phyloP scores from a whole-genome alignment of 2,797 vertebrate species.

The Tinamus major region DNA sequence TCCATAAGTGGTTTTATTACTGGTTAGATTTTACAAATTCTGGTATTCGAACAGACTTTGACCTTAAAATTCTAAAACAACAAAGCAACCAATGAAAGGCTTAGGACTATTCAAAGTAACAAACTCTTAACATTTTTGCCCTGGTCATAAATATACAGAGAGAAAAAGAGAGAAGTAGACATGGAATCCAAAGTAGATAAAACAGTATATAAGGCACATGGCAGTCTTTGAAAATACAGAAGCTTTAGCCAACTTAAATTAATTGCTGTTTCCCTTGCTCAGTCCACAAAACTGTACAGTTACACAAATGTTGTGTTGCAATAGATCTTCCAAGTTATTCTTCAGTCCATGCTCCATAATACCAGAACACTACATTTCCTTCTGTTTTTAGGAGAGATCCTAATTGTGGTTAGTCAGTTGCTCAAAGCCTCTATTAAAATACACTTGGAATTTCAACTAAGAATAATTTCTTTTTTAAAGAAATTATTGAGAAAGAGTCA shows the following conservation, averaged over 20 bases:
- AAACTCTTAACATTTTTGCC: constrained; percentile 84
- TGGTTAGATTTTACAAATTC: constrained; percentile 87
- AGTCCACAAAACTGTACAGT: constrained; percentile 93
- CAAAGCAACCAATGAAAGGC: constrained; percentile 81
- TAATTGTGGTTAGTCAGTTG: constrained; percentile 87
- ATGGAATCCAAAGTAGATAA: constrained; percentile 83
- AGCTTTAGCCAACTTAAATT: constrained; percentile 93
- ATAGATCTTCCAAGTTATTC: constrained; percentile 86
- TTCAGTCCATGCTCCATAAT: constrained; percentile 83
- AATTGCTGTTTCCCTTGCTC: constrained; percentile 89
- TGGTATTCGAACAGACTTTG: constrained; percentile 83
- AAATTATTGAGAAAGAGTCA: constrained; percentile 81
- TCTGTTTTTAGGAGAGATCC: constrained; percentile 85
- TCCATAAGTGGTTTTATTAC: constrained; percentile 85
- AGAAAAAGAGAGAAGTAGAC: constrained; percentile 81
- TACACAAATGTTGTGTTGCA: constrained; percentile 97
- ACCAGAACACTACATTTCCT: constrained; percentile 78
- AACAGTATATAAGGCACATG: constrained; percentile 92
- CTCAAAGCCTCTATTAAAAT: constrained; percentile 90
- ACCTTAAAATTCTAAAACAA: constrained; percentile 87
- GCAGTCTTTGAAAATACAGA: constrained; percentile 90
- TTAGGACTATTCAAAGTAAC: constrained; percentile 85
- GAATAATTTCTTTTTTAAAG: constrained; percentile 85
- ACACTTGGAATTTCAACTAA: constrained; percentile 88
- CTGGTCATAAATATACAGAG: constrained; percentile 89